These are phyloP conservation scores for Neodiprion lecontei DNA, from an alignment of 1,140 invertebrate species.

Conservation along the genomic window DNA sequence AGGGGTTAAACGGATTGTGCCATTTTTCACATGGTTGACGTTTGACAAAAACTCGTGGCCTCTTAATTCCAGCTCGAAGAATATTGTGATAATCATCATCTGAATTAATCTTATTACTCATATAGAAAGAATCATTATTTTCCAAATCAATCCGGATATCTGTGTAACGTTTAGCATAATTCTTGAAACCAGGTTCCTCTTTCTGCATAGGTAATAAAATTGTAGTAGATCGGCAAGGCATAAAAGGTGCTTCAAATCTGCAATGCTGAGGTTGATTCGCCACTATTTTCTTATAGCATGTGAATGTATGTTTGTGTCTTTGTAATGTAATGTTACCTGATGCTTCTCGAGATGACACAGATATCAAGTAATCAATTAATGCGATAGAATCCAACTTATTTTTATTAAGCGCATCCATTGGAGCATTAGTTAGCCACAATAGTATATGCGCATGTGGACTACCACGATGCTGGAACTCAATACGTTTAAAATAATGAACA, in stretches of 20 bases:
- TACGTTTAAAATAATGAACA: slow-evolving; percentile 41
- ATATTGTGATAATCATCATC: no score
- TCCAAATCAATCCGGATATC: no score
- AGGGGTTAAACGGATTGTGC: slow-evolving; percentile 43
- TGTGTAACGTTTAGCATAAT: no score
- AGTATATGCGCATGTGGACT: slow-evolving; percentile 49
- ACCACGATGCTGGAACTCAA: slow-evolving; percentile 52
- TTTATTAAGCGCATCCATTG: slow-evolving; percentile 32
- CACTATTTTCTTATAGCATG: slow-evolving; percentile 35
- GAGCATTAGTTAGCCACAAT: slow-evolving; percentile 45
- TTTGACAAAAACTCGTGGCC: slow-evolving; percentile 36
- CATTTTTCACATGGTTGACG: slow-evolving; percentile 35
- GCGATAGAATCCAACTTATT: slow-evolving; percentile 19
- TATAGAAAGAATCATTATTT: no score
- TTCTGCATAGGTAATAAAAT: no score
- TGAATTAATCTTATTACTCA: no score
- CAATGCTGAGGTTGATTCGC: slow-evolving; percentile 34
- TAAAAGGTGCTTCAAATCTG: slow-evolving; percentile 44
- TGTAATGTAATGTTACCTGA: slow-evolving; percentile 38
- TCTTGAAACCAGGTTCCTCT: no score
- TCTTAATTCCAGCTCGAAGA: slow-evolving; percentile 24
- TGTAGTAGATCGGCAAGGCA: slow-evolving; percentile 33
- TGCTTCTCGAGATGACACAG: slow-evolving; percentile 32
- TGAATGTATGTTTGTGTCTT: slow-evolving; percentile 33
- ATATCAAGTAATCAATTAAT: slow-evolving; percentile 29